Evolutionary conservation across 2,888 invertebrate species (phyloP).

Genomic region (Aquatica leii): DNA sequence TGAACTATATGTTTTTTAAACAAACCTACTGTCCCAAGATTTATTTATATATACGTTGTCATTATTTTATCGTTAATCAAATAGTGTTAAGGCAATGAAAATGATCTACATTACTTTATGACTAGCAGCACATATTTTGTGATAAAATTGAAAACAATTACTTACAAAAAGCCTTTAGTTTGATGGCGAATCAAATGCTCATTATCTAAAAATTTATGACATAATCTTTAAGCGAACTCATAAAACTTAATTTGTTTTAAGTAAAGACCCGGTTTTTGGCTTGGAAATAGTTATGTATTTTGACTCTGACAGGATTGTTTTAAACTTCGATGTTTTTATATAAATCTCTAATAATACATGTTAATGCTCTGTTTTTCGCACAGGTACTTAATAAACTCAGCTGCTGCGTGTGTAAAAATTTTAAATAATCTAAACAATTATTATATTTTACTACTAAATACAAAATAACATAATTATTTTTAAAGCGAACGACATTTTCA

Average conservation of each 20-base stretch:
- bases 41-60: neutral
- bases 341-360: conserved; percentile 69
- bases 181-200: conserved; percentile 31
- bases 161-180: neutral
- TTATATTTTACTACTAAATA: conserved; percentile 74
- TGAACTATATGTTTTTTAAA: neutral
- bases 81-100: neutral
- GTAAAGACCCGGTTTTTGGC: conserved; percentile 69
- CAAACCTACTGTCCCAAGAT: neutral
- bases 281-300: conserved; percentile 73
- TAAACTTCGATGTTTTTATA: conserved; percentile 73
- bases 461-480: conserved; percentile 72
- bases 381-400: conserved; percentile 71
- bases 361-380: conserved; percentile 69
- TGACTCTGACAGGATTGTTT: conserved; percentile 76
- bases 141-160: neutral
- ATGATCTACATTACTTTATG: conserved; percentile 4
- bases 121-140: conserved; percentile 2
- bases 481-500: conserved; percentile 69
- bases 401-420: conserved; percentile 71
- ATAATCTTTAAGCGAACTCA: conserved; percentile 73
- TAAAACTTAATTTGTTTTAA: conserved; percentile 74
- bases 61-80: neutral
- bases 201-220: conserved; percentile 71
- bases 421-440: conserved; percentile 73